These are phyloP conservation scores for Alloplasta piceator DNA, from an alignment of 2,888 invertebrate genomes.

Conservation along the genomic window DNA sequence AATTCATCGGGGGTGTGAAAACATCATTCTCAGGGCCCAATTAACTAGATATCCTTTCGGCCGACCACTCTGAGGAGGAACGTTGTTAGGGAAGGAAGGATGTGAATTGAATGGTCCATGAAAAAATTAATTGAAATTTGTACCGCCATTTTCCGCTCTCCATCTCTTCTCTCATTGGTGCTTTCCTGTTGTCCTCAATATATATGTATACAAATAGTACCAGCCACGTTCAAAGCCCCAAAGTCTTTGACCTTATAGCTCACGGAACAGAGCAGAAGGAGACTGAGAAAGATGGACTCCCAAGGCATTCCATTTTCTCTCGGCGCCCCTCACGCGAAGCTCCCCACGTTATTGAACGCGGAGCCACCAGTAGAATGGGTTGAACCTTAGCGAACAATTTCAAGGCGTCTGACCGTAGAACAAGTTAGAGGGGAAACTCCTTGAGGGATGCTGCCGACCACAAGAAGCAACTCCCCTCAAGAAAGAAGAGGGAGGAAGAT, in stretches of 20 bases:
- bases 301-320: constrained; percentile 33
- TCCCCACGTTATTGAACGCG: constrained; percentile 5
- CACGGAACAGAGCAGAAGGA: not conserved
- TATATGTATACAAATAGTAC: not conserved
- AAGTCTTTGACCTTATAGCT: constrained; percentile 43
- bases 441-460: constrained; percentile 43
- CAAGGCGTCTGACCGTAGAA: constrained; percentile 60
- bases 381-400: constrained; percentile 59
- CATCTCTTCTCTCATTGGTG: too few species aligned
- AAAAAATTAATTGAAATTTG: too few species aligned
- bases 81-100: too few species aligned
- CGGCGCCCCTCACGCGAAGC: constrained; percentile 6
- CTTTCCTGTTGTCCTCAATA: too few species aligned
- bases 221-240: constrained; percentile 12
- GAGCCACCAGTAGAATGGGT: constrained; percentile 9
- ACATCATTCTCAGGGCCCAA: too few species aligned
- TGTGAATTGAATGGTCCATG: too few species aligned
- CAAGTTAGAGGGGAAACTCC: constrained; percentile 60
- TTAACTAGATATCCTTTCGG: too few species aligned
- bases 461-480: constrained; percentile 22
- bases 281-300: constrained; percentile 27
- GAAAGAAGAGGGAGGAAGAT: constrained; percentile 8
- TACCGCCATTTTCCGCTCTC: too few species aligned
- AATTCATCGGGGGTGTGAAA: too few species aligned
- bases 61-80: too few species aligned